These are phyloP conservation scores for Pavo muticus DNA, from an alignment of 2,113 vertebrate species.

Conservation along the genomic window DNA sequence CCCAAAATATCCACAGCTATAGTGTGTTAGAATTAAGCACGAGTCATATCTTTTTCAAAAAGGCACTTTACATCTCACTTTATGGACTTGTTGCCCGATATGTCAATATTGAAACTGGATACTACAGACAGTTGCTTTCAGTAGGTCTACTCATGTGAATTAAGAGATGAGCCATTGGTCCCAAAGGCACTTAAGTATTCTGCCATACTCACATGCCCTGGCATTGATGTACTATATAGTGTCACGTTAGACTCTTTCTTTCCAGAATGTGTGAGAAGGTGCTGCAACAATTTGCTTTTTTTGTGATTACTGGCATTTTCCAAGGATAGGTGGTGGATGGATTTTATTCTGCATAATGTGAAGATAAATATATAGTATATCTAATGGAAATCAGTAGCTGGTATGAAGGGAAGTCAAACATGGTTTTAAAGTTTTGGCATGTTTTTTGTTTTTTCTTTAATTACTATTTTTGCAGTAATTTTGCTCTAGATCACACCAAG, in stretches of 20 bases:
- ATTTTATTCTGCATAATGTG: neutral
- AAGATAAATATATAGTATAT: neutral
- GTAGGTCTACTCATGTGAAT: slow-evolving; percentile 54
- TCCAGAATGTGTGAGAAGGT: neutral
- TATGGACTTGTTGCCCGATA: neutral
- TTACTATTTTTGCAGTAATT: neutral
- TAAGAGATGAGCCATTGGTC: slow-evolving; percentile 49
- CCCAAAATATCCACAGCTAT: slow-evolving; percentile 32
- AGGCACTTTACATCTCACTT: neutral
- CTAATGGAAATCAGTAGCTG: neutral
- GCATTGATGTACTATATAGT: slow-evolving; percentile 40
- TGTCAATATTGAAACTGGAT: slow-evolving; percentile 51
- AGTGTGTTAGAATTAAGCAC: neutral
- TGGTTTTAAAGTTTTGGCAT: neutral
- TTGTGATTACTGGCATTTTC: slow-evolving; percentile 17
- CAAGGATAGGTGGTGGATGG: neutral
- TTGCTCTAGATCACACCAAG: neutral
- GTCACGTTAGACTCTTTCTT: neutral
- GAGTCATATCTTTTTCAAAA: slow-evolving; percentile 10
- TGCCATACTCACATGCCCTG: slow-evolving; percentile 8
- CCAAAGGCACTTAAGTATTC: slow-evolving; percentile 51
- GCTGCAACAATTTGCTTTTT: neutral
- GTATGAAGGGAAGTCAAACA: neutral
- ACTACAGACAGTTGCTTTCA: slow-evolving; percentile 46
- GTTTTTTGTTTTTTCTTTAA: neutral